Percentiles rank a stretch among this genome's conserved stretches.
phyloP scores from a whole-genome alignment of 2,797 vertebrate genomes.

The Labeo calbasu region DNA sequence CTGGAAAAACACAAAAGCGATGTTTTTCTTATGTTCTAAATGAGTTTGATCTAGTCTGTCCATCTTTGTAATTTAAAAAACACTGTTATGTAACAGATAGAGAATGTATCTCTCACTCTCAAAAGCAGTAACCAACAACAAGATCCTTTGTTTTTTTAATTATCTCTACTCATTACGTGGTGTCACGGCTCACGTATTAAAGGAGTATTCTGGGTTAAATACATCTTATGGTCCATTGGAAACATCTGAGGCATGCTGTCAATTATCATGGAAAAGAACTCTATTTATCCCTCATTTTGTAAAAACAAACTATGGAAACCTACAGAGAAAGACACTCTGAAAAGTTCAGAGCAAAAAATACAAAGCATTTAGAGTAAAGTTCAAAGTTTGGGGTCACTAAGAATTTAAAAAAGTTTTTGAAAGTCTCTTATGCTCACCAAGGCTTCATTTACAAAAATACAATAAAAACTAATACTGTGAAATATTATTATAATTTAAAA shows the following conservation, averaged over 20 bases:
- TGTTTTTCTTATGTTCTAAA: neutral
- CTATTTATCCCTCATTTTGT: neutral
- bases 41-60: neutral
- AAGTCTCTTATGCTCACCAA: neutral
- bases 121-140: neutral
- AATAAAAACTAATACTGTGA: neutral
- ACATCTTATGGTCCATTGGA: neutral
- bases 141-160: neutral
- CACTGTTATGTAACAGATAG: neutral
- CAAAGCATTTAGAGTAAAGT: neutral
- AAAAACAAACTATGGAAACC: neutral
- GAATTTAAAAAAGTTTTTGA: neutral
- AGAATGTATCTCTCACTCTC: neutral
- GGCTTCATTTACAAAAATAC: neutral
- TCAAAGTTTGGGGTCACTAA: neutral
- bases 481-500: neutral
- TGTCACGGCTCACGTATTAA: slow-evolving; percentile 13
- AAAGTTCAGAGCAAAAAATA: neutral
- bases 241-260: neutral
- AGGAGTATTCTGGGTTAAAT: slow-evolving; percentile 6
- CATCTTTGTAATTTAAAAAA: neutral
- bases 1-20: slow-evolving; percentile 11
- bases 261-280: neutral
- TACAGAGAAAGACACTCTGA: neutral
- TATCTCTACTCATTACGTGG: neutral